Evolutionary conservation across 2,888 invertebrate genomes (phyloP).

Genomic region (Ypsolopha sequella): DNA sequence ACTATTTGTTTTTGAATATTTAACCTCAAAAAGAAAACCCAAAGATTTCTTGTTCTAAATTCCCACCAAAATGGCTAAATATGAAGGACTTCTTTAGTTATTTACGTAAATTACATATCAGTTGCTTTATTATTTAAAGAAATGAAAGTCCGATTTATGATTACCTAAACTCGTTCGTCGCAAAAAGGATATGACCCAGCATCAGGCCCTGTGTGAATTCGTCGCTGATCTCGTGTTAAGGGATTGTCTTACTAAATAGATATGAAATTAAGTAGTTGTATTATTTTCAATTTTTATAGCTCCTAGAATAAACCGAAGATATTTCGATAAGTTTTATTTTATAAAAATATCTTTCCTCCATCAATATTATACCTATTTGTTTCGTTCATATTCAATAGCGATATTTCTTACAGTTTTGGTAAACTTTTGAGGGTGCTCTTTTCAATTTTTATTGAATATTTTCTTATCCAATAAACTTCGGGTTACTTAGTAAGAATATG

Average conservation of each 20-base stretch:
- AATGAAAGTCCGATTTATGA: too few relatives aligned
- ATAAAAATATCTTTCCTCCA: constrained; percentile 66
- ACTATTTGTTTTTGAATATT: constrained; percentile 29
- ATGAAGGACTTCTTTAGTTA: neutral
- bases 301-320: constrained; percentile 72
- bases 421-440: neutral
- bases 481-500: neutral
- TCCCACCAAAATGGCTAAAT: constrained; percentile 59
- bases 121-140: too few relatives aligned
- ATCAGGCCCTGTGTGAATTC: neutral
- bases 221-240: constrained; percentile 67
- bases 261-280: constrained; percentile 71
- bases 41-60: constrained; percentile 51
- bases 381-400: neutral
- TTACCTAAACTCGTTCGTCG: too few relatives aligned
- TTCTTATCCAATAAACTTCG: neutral
- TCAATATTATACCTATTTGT: constrained; percentile 33
- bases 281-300: constrained; percentile 71
- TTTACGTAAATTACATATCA: too few relatives aligned
- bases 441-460: neutral
- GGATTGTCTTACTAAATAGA: constrained; percentile 69
- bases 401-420: neutral
- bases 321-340: constrained; percentile 71
- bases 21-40: constrained; percentile 45
- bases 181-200: neutral